Evolutionary conservation across 2,888 invertebrate species (phyloP).

Genomic region (Sesamia inferens): DNA sequence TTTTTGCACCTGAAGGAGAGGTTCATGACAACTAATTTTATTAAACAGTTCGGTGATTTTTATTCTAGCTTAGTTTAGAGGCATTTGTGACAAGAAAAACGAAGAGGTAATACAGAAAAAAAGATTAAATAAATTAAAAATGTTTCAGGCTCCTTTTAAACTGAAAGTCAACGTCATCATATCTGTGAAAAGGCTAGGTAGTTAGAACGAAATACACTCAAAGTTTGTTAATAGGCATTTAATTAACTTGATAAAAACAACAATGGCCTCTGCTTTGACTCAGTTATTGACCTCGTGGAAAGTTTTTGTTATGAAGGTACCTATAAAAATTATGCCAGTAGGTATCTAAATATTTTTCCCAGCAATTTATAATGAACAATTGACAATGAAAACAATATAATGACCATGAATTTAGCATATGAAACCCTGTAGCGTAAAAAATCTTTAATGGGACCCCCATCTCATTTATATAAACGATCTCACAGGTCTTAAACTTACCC

Average conservation of each 20-base stretch:
- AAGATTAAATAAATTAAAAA: neutral
- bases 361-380: neutral
- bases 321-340: conserved; percentile 19
- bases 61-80: too few species aligned
- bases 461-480: too few species aligned
- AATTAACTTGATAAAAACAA: conserved; percentile 16
- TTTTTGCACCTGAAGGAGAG: too few species aligned
- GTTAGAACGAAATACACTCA: neutral
- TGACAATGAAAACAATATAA: too few species aligned
- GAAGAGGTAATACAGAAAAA: too few species aligned
- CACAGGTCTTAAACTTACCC: too few species aligned
- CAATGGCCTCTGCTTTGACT: conserved; percentile 8
- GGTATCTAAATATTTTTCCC: neutral
- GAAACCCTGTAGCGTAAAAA: neutral
- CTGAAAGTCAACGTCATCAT: neutral
- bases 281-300: conserved; percentile 23
- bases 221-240: neutral
- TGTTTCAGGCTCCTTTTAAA: neutral
- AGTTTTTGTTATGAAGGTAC: conserved; percentile 15
- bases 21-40: too few species aligned
- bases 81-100: too few species aligned
- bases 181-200: neutral
- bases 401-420: neutral
- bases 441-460: too few species aligned
- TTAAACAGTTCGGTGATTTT: too few species aligned